phyloP scores from a whole-genome alignment of 2,113 vertebrate genomes.

The Phylloscopus whistleri region DNA sequence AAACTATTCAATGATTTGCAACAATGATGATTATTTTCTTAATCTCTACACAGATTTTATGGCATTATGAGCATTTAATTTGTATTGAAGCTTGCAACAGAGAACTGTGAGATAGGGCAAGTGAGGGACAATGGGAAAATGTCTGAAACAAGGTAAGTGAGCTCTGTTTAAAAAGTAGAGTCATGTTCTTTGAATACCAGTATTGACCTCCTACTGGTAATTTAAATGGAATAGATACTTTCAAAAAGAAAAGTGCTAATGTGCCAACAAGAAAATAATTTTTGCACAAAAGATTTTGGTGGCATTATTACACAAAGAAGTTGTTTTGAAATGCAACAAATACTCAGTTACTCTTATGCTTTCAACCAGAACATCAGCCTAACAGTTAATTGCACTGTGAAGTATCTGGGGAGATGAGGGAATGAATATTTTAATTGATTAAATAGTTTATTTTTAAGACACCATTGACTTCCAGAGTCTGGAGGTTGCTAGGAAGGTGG shows the following conservation, averaged over 20 bases:
- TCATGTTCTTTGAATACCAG: not conserved
- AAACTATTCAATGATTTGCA: not conserved
- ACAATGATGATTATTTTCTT: not conserved
- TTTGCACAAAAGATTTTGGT: not conserved
- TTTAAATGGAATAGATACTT: not conserved
- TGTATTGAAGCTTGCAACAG: not conserved
- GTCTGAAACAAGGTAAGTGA: not conserved
- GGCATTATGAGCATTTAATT: not conserved
- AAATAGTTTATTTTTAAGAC: not conserved
- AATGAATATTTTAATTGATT: not conserved
- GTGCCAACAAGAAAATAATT: not conserved
- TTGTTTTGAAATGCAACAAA: not conserved
- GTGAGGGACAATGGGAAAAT: not conserved
- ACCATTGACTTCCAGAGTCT: not conserved
- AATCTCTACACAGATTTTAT: not conserved
- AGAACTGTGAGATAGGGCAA: not conserved
- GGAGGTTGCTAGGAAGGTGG: not conserved
- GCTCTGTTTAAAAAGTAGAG: not conserved
- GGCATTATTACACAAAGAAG: not conserved
- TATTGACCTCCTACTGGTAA: not conserved
- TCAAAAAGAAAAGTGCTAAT: not conserved
- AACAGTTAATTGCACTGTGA: not conserved
- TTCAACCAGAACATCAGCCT: not conserved
- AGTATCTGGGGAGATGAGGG: not conserved
- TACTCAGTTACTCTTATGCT: not conserved